phyloP scores from a whole-genome alignment of 2,888 invertebrate species.

The Drosophila mettleri region DNA sequence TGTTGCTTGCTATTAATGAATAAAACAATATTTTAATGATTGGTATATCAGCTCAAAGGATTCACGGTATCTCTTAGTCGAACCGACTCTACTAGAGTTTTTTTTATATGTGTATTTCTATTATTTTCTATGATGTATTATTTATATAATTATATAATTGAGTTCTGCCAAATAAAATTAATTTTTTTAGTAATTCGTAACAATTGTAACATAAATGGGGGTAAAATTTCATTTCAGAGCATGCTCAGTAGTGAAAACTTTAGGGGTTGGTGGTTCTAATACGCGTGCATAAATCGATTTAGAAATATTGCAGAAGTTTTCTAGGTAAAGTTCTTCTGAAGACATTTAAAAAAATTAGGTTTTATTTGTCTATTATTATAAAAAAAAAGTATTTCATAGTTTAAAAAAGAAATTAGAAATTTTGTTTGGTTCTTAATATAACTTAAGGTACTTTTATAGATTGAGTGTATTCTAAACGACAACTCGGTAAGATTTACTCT shows the following conservation, averaged over 20 bases:
- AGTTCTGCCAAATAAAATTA: too few species aligned
- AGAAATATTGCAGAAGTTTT: conserved; percentile 56
- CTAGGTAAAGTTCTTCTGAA: conserved; percentile 49
- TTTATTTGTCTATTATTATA: background rate
- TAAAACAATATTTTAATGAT: too few species aligned
- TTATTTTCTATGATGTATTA: too few species aligned
- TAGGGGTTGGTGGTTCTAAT: conserved; percentile 42
- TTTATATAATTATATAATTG: too few species aligned
- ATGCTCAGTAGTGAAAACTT: conserved; percentile 52
- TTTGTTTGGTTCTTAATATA: too few species aligned
- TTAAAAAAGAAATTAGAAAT: background rate
- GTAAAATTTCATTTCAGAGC: conserved; percentile 45
- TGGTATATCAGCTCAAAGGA: too few species aligned
- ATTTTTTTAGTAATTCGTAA: background rate
- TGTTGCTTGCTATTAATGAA: too few species aligned
- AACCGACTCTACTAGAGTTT: too few species aligned
- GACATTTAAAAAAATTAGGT: conserved; percentile 39
- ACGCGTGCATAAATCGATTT: conserved; percentile 66
- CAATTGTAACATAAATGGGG: conserved; percentile 21
- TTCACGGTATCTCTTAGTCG: too few species aligned
- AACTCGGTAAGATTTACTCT: conserved; percentile 25
- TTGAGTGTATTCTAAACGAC: conserved; percentile 9
- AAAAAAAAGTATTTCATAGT: background rate
- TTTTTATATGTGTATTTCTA: too few species aligned
- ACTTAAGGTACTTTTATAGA: conserved; percentile 16